Evolutionary conservation across 2,113 vertebrate species (phyloP), one percentile per base, ranked within the genome.

Genomic region (Mirza zaza): DNA sequence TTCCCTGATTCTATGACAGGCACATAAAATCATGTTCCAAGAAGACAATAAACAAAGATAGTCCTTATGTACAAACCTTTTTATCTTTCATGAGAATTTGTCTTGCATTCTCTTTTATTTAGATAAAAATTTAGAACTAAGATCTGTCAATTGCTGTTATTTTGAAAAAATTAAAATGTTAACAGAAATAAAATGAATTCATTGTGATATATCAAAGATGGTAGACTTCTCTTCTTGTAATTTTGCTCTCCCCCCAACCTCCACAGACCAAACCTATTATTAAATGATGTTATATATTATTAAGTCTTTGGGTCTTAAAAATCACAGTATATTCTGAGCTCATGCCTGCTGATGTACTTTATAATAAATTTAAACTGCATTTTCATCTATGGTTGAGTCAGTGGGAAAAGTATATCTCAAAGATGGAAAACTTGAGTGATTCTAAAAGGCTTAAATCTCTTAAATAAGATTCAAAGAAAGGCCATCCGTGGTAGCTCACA

Each of bases 1-100:
- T 99, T 99, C 87, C 99, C 99, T 8, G 99, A 99, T 80, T 99
- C 99, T 0, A 98, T 99, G 98, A 98, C 98, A 48, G 98, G 98
- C 91, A 99, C 98, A 42, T 98, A 99, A 81, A 98, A 99, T 92
- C 98, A 99, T 96, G 97, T 98, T 97, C 99, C 99, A 12, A 97
- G 98, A 21, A 98, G 99, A 88, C 99, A 98, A 97, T 99, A 99
- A 99, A 98, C 97, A 95, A 96, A 96, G 96, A 89, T 67, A 98
- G 71, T 86, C 94, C 17, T 96, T 97, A 96, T 98, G 93, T 97
- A 98, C 75, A 98, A 98, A 97, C 87, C 90, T 97, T 97, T 98
- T 90, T 96, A 97, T 61, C 70, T 81, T 91, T 98, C 97, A 98
- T 97, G 98, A 99, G 97, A 98, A 98, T 97, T 97, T 25, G 59